phyloP scores from a whole-genome alignment of 2,113 vertebrate species.

The Turdus rufiventris region DNA sequence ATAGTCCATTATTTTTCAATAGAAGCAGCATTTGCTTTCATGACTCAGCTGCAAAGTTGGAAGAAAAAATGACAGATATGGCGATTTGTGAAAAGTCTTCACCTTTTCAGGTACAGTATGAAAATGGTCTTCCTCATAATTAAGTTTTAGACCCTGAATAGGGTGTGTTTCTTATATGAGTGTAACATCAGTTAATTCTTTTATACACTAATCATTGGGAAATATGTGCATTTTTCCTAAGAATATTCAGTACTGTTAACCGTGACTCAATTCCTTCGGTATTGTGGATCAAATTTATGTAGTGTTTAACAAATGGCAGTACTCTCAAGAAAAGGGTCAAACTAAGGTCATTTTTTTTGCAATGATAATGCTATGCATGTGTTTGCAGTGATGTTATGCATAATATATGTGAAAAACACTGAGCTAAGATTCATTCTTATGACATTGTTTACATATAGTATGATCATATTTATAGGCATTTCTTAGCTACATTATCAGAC shows the following conservation, averaged over 20 bases:
- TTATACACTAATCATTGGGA: not conserved
- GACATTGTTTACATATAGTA: not conserved
- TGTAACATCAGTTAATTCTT: not conserved
- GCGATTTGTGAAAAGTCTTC: not conserved
- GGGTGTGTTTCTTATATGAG: not conserved
- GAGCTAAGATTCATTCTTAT: not conserved
- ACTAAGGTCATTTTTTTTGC: not conserved
- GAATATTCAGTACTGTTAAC: not conserved
- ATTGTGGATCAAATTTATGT: not conserved
- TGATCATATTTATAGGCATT: not conserved
- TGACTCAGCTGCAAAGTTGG: not conserved
- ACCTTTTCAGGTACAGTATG: slow-evolving; percentile 31
- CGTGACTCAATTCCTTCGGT: not conserved
- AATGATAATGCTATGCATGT: not conserved
- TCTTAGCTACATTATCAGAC: not conserved
- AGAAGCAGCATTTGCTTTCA: not conserved
- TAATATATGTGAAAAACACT: not conserved
- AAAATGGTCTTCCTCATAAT: not conserved
- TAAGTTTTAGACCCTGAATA: not conserved
- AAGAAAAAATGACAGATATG: not conserved
- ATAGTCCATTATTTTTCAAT: not conserved
- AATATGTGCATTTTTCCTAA: not conserved
- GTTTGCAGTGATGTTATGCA: not conserved
- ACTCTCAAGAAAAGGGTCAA: not conserved
- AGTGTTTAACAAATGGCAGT: not conserved